These are phyloP conservation scores for Pollenia angustigena DNA, from an alignment of 2,888 invertebrate species.

Conservation along the genomic window DNA sequence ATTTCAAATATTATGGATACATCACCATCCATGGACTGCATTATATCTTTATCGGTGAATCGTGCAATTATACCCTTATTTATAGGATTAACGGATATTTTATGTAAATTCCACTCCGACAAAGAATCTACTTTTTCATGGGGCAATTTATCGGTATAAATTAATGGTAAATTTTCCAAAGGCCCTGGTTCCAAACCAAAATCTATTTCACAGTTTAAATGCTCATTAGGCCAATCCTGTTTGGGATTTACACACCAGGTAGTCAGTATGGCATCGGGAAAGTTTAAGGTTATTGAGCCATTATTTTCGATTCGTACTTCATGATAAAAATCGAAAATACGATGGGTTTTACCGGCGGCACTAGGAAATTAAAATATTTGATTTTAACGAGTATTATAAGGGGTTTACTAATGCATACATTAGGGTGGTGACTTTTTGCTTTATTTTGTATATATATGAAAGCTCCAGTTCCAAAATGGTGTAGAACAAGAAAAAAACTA, in stretches of 20 bases:
- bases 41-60: slow-evolving; percentile 73
- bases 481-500: too few species aligned
- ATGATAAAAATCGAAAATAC: slow-evolving; percentile 73
- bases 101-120: slow-evolving; percentile 80
- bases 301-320: slow-evolving; percentile 77
- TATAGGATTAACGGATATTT: slow-evolving; percentile 76
- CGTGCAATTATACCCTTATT: slow-evolving; percentile 75
- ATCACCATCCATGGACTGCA: slow-evolving; percentile 79
- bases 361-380: slow-evolving; percentile 53
- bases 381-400: background rate
- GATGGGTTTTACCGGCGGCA: slow-evolving; percentile 77
- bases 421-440: too few species aligned
- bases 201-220: slow-evolving; percentile 79
- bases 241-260: slow-evolving; percentile 81
- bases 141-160: slow-evolving; percentile 72
- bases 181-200: slow-evolving; percentile 76
- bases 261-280: slow-evolving; percentile 77
- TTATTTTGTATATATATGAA: too few species aligned
- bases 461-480: too few species aligned
- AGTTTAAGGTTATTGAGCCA: slow-evolving; percentile 78
- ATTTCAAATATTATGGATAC: slow-evolving; percentile 78
- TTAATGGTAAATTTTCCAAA: slow-evolving; percentile 38
- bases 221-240: slow-evolving; percentile 82
- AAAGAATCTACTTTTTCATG: slow-evolving; percentile 78
- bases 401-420: too few species aligned